Conservation (phyloP, 2,888 invertebrate species). For the Hydropsyche betteni region DNA sequence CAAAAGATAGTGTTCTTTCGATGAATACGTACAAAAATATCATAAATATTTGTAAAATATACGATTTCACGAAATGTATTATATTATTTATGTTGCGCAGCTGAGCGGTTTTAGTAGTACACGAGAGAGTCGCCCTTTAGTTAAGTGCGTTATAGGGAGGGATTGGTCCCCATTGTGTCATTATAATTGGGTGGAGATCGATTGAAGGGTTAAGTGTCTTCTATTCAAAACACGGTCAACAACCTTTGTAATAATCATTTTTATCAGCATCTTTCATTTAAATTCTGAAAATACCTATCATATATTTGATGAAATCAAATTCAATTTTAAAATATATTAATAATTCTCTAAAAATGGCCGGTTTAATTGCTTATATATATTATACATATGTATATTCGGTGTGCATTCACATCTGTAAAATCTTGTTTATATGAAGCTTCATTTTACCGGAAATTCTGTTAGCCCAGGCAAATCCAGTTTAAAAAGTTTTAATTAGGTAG, state of each 20-base stretch:
- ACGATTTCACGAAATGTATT: too few relatives aligned
- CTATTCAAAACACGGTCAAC: slow-evolving; percentile 44
- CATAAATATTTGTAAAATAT: too few relatives aligned
- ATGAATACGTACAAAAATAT: too few relatives aligned
- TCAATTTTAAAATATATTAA: too few relatives aligned
- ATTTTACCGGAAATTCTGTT: slow-evolving; percentile 26
- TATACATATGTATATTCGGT: not conserved
- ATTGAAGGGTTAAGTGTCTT: slow-evolving; percentile 48
- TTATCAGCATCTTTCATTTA: not conserved
- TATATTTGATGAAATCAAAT: too few relatives aligned
- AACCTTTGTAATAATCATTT: slow-evolving; percentile 27
- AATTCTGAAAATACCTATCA: too few relatives aligned
- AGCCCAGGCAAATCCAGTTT: slow-evolving; percentile 41
- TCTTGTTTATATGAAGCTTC: not conserved
- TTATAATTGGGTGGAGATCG: slow-evolving; percentile 50
- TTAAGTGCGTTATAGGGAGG: slow-evolving; percentile 42
- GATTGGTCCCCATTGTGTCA: slow-evolving; percentile 49
- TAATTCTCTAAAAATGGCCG: too few relatives aligned
- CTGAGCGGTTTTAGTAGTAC: slow-evolving; percentile 7
- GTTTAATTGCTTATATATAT: not conserved
- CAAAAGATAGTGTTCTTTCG: too few relatives aligned
- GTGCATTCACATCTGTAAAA: not conserved
- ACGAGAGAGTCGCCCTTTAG: slow-evolving; percentile 21
- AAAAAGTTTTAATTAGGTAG: slow-evolving; percentile 51
- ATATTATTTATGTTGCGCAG: slow-evolving; percentile 2